Evolutionary conservation across 2,888 invertebrate species (phyloP).

Genomic region (Cataglyphis albicans): DNA sequence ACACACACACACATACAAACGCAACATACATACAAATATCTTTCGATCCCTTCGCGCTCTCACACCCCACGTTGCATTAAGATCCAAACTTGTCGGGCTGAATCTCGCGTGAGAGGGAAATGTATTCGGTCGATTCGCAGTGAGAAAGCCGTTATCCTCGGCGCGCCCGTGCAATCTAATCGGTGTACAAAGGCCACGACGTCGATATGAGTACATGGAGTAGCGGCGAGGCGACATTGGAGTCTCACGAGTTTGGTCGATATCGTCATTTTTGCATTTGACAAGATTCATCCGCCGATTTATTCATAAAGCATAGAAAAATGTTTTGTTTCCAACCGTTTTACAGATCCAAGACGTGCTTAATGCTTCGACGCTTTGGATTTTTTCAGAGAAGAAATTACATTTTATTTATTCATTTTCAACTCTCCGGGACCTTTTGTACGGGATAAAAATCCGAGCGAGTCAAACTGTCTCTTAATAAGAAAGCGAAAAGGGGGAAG

Average conservation of each 20-base stretch:
- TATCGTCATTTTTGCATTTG: background rate
- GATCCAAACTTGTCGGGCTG: slow-evolving; percentile 69
- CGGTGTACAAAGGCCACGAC: slow-evolving; percentile 65
- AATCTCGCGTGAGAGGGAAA: slow-evolving; percentile 71
- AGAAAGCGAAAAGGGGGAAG: background rate
- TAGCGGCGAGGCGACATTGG: slow-evolving; percentile 39
- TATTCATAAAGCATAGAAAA: background rate
- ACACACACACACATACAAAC: background rate
- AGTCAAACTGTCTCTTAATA: slow-evolving; percentile 23
- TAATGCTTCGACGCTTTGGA: background rate
- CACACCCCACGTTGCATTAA: slow-evolving; percentile 67
- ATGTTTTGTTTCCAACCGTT: background rate
- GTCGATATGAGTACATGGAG: slow-evolving; percentile 59
- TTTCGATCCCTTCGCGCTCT: slow-evolving; percentile 57
- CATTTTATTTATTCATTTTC: background rate
- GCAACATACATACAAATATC: slow-evolving; percentile 19
- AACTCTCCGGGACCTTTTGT: background rate
- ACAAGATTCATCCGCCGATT: background rate
- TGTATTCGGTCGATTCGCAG: slow-evolving; percentile 70
- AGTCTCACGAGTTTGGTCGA: slow-evolving; percentile 56
- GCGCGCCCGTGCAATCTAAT: slow-evolving; percentile 53
- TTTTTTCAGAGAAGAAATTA: background rate
- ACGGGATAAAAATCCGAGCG: background rate
- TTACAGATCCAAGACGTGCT: background rate
- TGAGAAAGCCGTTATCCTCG: slow-evolving; percentile 66